phyloP scores from a whole-genome alignment of 2,113 vertebrate genomes.

The Thymallus thymallus region DNA sequence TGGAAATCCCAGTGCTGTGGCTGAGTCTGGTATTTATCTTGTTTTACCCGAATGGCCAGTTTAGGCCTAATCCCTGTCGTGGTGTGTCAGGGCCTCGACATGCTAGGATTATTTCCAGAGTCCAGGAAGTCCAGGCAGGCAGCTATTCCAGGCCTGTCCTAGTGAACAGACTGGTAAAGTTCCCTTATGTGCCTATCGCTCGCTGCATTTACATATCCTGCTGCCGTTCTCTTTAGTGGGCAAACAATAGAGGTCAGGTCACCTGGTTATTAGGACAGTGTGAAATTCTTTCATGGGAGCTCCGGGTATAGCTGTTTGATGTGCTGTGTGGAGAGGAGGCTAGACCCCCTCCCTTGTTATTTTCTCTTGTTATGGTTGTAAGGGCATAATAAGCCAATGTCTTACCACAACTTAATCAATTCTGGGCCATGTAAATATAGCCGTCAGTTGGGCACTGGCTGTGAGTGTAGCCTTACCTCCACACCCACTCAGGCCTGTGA shows the following conservation, averaged over 20 bases:
- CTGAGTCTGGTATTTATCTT: slow-evolving; percentile 44
- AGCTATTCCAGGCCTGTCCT: slow-evolving; percentile 23
- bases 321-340: not conserved
- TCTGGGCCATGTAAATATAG: slow-evolving; percentile 9
- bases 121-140: slow-evolving; percentile 2
- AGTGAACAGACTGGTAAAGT: slow-evolving; percentile 43
- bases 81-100: slow-evolving; percentile 33
- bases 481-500: slow-evolving; percentile 35
- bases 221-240: slow-evolving; percentile 60
- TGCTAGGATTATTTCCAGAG: slow-evolving; percentile 27
- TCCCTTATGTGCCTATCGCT: slow-evolving; percentile 19
- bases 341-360: not conserved
- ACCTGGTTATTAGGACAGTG: slow-evolving; percentile 62
- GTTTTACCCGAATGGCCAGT: slow-evolving; percentile 50
- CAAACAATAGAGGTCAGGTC: slow-evolving; percentile 66
- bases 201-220: slow-evolving; percentile 57
- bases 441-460: slow-evolving; percentile 10
- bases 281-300: slow-evolving; percentile 40
- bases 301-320: slow-evolving; percentile 29
- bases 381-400: not conserved
- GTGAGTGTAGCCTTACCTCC: slow-evolving; percentile 27
- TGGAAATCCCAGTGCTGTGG: slow-evolving; percentile 30
- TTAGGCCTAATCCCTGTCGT: slow-evolving; percentile 42
- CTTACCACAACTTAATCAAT: slow-evolving; percentile 28
- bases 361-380: not conserved